Evolutionary conservation across 64 coral and sea anemone genomes (phyloP), one percentile per base, ranked within the genome.

Genomic region (Montipora cactus): DNA sequence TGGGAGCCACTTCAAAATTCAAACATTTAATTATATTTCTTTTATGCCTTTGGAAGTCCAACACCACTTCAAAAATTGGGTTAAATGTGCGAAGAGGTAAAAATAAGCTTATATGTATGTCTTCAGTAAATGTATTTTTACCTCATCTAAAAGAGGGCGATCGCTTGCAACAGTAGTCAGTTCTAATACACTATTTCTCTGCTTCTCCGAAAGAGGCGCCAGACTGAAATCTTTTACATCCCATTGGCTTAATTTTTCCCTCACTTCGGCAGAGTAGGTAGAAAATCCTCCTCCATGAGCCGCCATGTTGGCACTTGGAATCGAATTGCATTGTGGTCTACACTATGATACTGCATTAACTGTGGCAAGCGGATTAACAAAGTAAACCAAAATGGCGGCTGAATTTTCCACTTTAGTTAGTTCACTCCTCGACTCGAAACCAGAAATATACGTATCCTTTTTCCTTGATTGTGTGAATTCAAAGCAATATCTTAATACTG

Each of bases 341-440:
- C 10, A 80, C 18, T 11, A 50, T 3, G 22, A 23, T 12, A 67
- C 70, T 14, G 76, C 81, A 47, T 70, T 86, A 3, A 6, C 50
- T 51, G 19, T 1, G 1, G 47, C 8, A n/a, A 86, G 82, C 82
- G 16, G 82, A 13, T 10, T 50, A 44, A 15, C 82, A 19, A 49
- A 11, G 53, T 1, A 79, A 89, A 89, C 7, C 79, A 93, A 96
- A 82, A 96, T 96, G 95, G 95, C 95, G 91, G 95, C 78, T 47
- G 95, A 93, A 44, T 23, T 92, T 16, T 70, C 91, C 45, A 83
- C 66, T 23, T 75, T 96, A 16, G 68, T 93, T 5, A 83, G 59
- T 81, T 89, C 87, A 14, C 90, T 93, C 81, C 76, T 92, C 20
- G 55, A 81, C 19, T 73, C 92, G 4, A 68, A 74, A 44, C 78